Base-by-base conservation (phyloP, 2,113 vertebrate species). In the Trichomycterus rosablanca region DNA sequence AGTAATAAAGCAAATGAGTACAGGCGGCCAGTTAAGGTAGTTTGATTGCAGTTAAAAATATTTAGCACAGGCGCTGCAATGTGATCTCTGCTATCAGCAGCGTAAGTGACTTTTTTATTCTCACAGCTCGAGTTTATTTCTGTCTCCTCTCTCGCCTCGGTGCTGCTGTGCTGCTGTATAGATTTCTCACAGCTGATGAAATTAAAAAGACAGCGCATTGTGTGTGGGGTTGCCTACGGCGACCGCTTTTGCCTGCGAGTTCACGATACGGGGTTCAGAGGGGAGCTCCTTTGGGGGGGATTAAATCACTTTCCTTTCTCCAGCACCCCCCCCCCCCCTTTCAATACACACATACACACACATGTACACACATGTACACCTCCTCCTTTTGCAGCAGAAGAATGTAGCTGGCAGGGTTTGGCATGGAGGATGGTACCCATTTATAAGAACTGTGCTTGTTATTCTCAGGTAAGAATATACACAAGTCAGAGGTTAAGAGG, bases 161-260 rank as follows among this genome's bases (percentile, higher is more conserved):
- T 71, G 76, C 72, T 79, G n/a, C n/a, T n/a, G n/a, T 78, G 80
- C 79, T 74, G 56, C 77, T 73, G 80, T 88, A 85, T 88, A 83
- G 85, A 86, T 88, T 87, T 89, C 80, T 83, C 82, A 79, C 82
- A 83, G 84, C 82, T 84, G 80, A 84, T 86, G 83, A 86, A 88
- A 87, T 88, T 84, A 88, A 87, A 89, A 89, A 84, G 85, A 85
- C 83, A 85, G 82, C 81, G 70, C 76, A 78, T 80, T 84, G 84
- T 87, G 80, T 84, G 82, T 83, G 84, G 80, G 81, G 80, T 84
- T 81, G 83, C 85, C 84, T 73, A 73, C 74, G 82, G 84, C 86
- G 78, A 79, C 71, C 24, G 70, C 78, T 85, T 86, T 87, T 85
- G 82, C 85, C 83, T 86, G 82, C 78, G 72, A 84, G 85, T 88